phyloP scores from a whole-genome alignment of 2,797 vertebrate species.

The Florisuga fusca region DNA sequence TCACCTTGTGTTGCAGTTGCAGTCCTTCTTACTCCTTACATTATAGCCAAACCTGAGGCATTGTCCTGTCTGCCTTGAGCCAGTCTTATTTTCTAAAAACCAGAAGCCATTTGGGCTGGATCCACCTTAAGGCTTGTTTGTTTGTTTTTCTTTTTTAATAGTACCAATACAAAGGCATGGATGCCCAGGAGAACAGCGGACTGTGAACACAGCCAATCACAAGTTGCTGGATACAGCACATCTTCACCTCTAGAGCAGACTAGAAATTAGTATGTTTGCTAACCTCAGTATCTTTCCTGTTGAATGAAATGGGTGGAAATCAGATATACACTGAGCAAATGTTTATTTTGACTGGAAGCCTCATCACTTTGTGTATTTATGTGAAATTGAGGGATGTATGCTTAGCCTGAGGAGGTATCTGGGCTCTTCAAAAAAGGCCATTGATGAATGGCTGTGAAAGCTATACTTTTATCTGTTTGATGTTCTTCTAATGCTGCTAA shows the following conservation, averaged over 20 bases:
- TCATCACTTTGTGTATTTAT: conserved; percentile 62
- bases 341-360: conserved; percentile 68
- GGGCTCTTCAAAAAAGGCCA: conserved; percentile 67
- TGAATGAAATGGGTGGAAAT: conserved; percentile 55
- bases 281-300: conserved; percentile 33
- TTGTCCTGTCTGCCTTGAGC: neutral
- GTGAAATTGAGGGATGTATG: conserved; percentile 62
- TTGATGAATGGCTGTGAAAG: conserved; percentile 54
- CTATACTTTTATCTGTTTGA: conserved; percentile 48
- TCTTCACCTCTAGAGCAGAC: conserved; percentile 44
- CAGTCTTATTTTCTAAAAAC: neutral
- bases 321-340: conserved; percentile 36
- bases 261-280: conserved; percentile 21
- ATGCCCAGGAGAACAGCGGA: neutral
- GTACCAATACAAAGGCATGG: neutral
- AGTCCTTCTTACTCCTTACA: neutral
- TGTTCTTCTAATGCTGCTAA: conserved; percentile 49
- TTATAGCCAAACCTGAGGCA: neutral
- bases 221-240: neutral
- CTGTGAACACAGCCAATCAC: neutral
- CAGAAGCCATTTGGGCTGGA: neutral
- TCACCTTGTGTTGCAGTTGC: neutral
- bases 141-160: conserved; percentile 12
- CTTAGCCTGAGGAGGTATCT: conserved; percentile 55
- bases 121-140: neutral